These are phyloP conservation scores for Cirrhinus molitorella DNA, from an alignment of 2,797 vertebrate species.

Conservation along the genomic window DNA sequence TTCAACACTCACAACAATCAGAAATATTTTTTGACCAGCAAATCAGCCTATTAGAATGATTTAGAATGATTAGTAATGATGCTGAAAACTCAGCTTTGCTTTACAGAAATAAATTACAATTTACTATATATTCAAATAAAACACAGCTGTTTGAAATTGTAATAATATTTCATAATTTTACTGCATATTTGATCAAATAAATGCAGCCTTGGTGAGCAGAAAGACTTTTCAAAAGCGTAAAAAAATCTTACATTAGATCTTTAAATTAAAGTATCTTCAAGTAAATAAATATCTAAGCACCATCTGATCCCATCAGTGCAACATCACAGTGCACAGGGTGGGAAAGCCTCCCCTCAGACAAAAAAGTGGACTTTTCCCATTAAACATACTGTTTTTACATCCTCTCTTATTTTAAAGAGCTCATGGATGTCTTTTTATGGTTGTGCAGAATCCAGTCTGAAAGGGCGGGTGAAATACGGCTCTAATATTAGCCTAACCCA, in stretches of 20 bases:
- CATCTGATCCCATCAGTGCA: background rate
- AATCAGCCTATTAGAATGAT: background rate
- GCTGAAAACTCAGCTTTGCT: background rate
- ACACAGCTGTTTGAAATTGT: background rate
- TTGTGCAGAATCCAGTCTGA: constrained; percentile 9
- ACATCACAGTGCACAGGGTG: background rate
- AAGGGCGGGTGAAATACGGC: constrained; percentile 30
- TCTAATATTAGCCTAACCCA: constrained; percentile 56
- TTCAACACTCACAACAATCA: background rate
- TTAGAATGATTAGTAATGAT: background rate
- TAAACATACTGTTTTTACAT: constrained; percentile 2
- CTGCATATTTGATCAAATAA: background rate
- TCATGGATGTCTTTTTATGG: constrained; percentile 20
- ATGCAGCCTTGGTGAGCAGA: background rate
- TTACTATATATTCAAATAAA: background rate
- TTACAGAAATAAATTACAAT: background rate
- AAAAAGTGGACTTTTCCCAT: background rate
- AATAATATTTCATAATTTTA: background rate
- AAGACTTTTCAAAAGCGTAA: background rate
- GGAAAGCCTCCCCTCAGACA: background rate
- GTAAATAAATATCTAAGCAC: background rate
- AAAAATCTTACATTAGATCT: background rate
- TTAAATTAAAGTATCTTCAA: background rate
- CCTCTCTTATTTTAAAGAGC: constrained; percentile 22
- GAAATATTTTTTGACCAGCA: background rate